phyloP scores from a whole-genome alignment of 1,140 invertebrate genomes.

The Cyclina sinensis region DNA sequence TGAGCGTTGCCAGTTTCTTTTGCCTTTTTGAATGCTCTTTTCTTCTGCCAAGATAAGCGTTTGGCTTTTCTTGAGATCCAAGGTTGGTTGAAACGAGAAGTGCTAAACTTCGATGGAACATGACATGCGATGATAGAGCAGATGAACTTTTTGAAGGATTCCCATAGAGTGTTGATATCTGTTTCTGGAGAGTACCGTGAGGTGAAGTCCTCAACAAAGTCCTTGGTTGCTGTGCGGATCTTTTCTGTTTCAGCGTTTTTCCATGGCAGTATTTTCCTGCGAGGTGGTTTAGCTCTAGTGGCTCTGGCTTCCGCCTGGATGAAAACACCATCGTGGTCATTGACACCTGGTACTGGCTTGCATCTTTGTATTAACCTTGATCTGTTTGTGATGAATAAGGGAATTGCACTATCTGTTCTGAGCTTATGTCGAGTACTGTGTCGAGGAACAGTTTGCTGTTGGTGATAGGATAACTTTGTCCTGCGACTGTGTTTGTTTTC shows the following conservation, averaged over 20 bases:
- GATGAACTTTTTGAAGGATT: not conserved
- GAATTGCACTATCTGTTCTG: no score
- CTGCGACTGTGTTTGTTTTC: no score
- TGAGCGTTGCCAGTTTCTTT: not conserved
- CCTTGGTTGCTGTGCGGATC: not conserved
- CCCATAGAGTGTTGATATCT: conserved; percentile 23
- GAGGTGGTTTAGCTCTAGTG: not conserved
- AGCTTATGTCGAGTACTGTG: no score
- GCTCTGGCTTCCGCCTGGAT: not conserved
- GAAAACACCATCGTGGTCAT: conserved; percentile 42
- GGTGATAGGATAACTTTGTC: no score
- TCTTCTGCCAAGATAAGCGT: conserved; percentile 19
- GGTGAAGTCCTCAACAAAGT: not conserved
- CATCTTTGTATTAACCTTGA: not conserved
- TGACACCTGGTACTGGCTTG: not conserved
- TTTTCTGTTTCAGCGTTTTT: conserved; percentile 12
- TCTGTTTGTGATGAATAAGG: no score
- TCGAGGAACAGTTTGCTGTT: no score
- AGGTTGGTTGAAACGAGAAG: conserved; percentile 17
- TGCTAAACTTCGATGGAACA: conserved; percentile 47
- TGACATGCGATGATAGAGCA: not conserved
- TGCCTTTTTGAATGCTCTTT: conserved; percentile 34
- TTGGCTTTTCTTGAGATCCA: conserved; percentile 12
- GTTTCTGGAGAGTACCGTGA: not conserved
- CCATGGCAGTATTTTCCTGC: conserved; percentile 42